A percentile compares a stretch with the other conserved stretches of the same genome.
Evolutionary conservation across 2,797 vertebrate species (phyloP).

Genomic region (Sebastes taczanowskii): DNA sequence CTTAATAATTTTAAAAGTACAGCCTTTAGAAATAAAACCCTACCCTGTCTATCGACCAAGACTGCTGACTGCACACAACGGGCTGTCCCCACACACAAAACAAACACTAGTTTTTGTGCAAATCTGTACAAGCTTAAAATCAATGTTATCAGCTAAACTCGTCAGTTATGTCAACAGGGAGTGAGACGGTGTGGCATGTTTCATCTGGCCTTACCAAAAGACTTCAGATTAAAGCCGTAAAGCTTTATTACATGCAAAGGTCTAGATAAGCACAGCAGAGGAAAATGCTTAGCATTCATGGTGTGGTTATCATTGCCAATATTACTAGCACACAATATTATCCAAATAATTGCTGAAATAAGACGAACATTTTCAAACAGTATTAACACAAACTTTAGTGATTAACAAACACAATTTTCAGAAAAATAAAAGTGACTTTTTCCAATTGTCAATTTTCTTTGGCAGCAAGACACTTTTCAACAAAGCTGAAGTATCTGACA

Average conservation of each 20-base stretch:
- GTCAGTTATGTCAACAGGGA: not conserved
- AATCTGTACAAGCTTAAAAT: not conserved
- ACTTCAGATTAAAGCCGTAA: not conserved
- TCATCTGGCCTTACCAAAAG: not conserved
- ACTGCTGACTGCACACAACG: slow-evolving; percentile 1
- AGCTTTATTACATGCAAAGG: not conserved
- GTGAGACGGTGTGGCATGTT: not conserved
- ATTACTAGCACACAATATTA: not conserved
- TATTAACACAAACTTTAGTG: not conserved
- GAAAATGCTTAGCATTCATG: not conserved
- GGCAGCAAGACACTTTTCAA: not conserved
- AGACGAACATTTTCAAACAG: not conserved
- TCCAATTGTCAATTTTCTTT: not conserved
- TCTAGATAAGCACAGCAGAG: not conserved
- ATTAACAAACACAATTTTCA: not conserved
- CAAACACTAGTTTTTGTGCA: slow-evolving; percentile 23
- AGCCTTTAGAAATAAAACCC: not conserved
- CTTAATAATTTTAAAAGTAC: not conserved
- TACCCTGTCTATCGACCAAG: not conserved
- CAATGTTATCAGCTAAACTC: slow-evolving; percentile 19
- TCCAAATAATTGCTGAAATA: not conserved
- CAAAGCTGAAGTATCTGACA: not conserved
- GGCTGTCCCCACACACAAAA: not conserved
- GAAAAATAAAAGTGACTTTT: not conserved
- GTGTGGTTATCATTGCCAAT: not conserved